Conservation (phyloP, 2,797 vertebrate species). For the Alosa sapidissima region DNA sequence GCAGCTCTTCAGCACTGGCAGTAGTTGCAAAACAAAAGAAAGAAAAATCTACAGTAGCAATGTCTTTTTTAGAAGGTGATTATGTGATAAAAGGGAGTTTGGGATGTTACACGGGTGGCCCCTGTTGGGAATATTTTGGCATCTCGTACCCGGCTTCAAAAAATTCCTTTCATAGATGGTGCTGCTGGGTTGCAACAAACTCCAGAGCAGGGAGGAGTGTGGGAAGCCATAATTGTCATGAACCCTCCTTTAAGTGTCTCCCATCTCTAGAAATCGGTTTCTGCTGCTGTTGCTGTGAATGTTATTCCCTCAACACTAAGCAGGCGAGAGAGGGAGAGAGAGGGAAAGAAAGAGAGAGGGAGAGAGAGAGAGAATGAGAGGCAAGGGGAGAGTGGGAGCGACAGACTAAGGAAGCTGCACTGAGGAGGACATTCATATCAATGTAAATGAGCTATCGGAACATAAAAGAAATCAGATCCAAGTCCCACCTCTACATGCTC, state of each 20-base stretch:
- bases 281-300: background rate
- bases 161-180: background rate
- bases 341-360: background rate
- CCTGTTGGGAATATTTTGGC: slow-evolving; percentile 14
- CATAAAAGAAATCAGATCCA: background rate
- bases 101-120: background rate
- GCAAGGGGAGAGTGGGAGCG: background rate
- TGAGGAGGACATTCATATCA: slow-evolving; percentile 12
- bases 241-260: background rate
- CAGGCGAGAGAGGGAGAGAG: background rate
- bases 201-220: background rate
- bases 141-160: background rate
- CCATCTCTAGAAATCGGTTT: background rate
- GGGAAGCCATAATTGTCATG: slow-evolving; percentile 1
- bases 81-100: slow-evolving; percentile 42
- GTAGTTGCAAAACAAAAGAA: slow-evolving; percentile 62
- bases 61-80: slow-evolving; percentile 41
- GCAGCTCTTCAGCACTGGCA: slow-evolving; percentile 65
- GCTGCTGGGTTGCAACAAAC: background rate
- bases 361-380: background rate
- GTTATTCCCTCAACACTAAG: slow-evolving; percentile 11
- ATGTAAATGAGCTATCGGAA: slow-evolving; percentile 18
- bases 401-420: slow-evolving; percentile 11
- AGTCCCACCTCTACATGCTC: background rate
- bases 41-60: slow-evolving; percentile 69